Conservation (phyloP, 2,888 invertebrate species). For the Callinectes sapidus region DNA sequence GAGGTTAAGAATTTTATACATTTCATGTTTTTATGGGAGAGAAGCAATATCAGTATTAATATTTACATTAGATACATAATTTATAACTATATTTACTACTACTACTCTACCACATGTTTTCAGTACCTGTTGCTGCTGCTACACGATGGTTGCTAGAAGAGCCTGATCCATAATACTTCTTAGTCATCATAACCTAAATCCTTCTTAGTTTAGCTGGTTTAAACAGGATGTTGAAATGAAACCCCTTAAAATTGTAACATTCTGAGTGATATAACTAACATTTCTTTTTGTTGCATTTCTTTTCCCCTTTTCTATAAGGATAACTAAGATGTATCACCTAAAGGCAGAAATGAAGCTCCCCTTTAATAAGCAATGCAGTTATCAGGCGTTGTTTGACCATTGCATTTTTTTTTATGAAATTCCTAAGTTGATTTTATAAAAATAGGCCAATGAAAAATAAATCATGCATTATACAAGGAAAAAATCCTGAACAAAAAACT, state of each 20-base stretch:
- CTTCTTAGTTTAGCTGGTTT: neutral
- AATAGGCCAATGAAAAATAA: neutral
- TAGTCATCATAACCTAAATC: neutral
- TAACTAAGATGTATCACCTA: neutral
- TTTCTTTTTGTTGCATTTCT: neutral
- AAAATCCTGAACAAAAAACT: neutral
- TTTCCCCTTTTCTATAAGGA: neutral
- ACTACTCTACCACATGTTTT: constrained; percentile 8
- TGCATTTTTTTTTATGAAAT: neutral
- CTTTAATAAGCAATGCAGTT: neutral
- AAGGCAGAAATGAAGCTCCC: neutral
- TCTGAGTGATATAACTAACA: constrained; percentile 4
- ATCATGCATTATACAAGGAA: neutral
- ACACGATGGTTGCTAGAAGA: constrained; percentile 21
- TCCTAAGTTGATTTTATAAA: neutral
- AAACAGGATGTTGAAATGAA: neutral
- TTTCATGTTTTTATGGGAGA: constrained; percentile 36
- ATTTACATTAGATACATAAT: constrained; percentile 20
- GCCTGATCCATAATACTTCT: neutral
- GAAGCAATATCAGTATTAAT: constrained; percentile 35
- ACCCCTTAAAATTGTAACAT: neutral
- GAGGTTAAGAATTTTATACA: constrained; percentile 31
- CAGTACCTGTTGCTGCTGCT: constrained; percentile 16
- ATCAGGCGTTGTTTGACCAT: neutral
- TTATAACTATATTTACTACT: neutral